Conservation (phyloP, 1,140 invertebrate species). For the Ceratosolen fusciceps region DNA sequence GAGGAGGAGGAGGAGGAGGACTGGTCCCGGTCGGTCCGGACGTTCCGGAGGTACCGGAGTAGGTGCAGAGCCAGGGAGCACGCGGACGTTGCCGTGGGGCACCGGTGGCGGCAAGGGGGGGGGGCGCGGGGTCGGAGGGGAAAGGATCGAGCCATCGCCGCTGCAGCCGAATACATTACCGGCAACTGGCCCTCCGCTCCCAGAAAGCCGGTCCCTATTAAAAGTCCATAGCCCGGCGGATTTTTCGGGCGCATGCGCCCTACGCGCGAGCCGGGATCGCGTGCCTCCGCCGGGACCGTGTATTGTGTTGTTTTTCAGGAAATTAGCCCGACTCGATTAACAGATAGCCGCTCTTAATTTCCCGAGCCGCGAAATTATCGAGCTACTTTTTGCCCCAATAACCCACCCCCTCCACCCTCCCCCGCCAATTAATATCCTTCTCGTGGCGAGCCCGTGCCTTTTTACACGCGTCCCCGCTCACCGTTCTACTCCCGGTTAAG, state of each 20-base stretch:
- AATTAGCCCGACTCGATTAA: conserved; percentile 23
- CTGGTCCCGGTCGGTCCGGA: no score
- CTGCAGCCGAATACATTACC: conserved; percentile 40
- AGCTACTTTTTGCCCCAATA: neutral
- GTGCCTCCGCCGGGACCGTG: neutral
- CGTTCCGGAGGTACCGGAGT: no score
- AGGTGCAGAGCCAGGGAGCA: neutral
- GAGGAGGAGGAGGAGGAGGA: no score
- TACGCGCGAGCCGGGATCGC: neutral
- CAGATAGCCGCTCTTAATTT: conserved; percentile 27
- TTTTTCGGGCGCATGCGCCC: conserved; percentile 4
- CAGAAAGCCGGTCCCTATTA: conserved; percentile 42
- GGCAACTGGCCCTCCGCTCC: conserved; percentile 34
- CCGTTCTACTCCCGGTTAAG: neutral
- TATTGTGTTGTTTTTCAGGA: conserved; percentile 17
- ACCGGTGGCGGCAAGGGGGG: neutral
- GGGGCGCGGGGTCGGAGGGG: neutral
- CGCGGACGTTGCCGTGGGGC: neutral
- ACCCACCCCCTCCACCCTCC: no score
- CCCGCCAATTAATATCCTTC: conserved; percentile 3
- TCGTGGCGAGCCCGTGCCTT: neutral
- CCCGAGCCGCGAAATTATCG: neutral
- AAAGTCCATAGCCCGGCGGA: conserved; percentile 35
- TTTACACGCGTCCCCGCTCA: neutral
- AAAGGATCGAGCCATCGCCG: conserved; percentile 26